Conservation (phyloP, 2,113 vertebrate genomes). For the Calidris pygmaea region DNA sequence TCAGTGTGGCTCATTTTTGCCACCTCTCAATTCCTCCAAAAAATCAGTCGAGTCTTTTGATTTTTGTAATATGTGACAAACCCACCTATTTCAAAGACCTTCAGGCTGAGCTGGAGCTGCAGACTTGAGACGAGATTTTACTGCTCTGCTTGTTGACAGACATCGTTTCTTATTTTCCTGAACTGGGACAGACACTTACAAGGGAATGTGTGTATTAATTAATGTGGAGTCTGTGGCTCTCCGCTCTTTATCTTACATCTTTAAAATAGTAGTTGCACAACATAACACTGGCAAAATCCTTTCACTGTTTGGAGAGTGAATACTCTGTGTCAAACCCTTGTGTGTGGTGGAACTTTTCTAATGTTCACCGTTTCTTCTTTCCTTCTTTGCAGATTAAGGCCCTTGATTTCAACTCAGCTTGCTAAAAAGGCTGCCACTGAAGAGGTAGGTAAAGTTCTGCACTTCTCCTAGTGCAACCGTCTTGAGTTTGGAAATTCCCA, state of each 20-base stretch:
- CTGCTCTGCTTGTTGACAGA: background rate
- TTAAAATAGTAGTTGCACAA: background rate
- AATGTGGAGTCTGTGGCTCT: background rate
- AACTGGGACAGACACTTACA: background rate
- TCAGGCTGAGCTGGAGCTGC: background rate
- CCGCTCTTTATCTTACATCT: background rate
- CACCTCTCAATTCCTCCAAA: background rate
- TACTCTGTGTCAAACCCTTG: background rate
- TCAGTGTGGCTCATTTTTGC: background rate
- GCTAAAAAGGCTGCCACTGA: conserved; percentile 82
- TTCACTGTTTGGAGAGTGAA: background rate
- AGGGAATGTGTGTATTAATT: conserved; percentile 1
- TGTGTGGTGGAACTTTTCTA: background rate
- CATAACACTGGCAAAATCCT: background rate
- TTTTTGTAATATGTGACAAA: background rate
- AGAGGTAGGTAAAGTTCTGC: conserved; percentile 75
- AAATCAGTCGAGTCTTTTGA: background rate
- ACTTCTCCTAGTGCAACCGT: background rate
- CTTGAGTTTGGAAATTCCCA: background rate
- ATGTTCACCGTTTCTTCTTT: background rate
- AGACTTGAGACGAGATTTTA: background rate
- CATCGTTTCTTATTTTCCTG: background rate
- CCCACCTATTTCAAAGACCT: background rate
- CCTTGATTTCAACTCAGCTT: conserved; percentile 80
- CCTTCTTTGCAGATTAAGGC: conserved; percentile 80